Evolutionary conservation across 2,888 invertebrate species (phyloP), one percentile per base, ranked within the genome.

Genomic region (Heteromyza rotundicornis): DNA sequence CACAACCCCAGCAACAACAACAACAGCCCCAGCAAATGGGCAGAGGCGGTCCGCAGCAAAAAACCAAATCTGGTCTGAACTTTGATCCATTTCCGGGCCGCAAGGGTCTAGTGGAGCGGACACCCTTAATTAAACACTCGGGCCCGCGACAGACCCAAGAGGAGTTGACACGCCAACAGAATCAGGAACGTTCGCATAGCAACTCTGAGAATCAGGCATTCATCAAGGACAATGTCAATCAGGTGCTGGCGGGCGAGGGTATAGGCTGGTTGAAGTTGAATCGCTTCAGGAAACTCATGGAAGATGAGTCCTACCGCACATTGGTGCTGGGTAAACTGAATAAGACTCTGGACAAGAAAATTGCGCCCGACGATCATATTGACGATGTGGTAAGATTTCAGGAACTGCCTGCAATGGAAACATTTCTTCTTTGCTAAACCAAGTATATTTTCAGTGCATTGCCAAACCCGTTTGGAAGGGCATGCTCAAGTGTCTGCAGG

Each of bases 261-360:
- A 94, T 99, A 0, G 96, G 98, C 17, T 98, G 98, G 96, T 86
- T 99, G 53, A 96, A 98, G 80, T 85, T 96, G 17, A 95, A 94
- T 78, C 88, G 96, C 22, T 86, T 98, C 55, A 94, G 94, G 80
- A 97, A 96, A 78, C 85, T 99, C 24, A 96, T 99, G 95, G 98
- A 99, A 81, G 98, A 99, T 82, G 99, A 99, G 84, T 97, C 95
- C 52, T 96, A 98, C 83, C 88, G 99, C 35, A 97, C 96, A 80
- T 90, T 99, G 84, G 94, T 98, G 40, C 89, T 99, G 53, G 94
- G 94, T 69, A 95, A 97, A 80, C 86, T 99, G 2, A 99, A 99
- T 82, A 91, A 92, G 74, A 96, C 96, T 57, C 87, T 97, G 60
- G 96, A 95, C 75, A 89, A 90, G 70, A 98, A 95, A 84, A 92